Conservation (phyloP, 2,888 invertebrate genomes). For the Andrena marginata region DNA sequence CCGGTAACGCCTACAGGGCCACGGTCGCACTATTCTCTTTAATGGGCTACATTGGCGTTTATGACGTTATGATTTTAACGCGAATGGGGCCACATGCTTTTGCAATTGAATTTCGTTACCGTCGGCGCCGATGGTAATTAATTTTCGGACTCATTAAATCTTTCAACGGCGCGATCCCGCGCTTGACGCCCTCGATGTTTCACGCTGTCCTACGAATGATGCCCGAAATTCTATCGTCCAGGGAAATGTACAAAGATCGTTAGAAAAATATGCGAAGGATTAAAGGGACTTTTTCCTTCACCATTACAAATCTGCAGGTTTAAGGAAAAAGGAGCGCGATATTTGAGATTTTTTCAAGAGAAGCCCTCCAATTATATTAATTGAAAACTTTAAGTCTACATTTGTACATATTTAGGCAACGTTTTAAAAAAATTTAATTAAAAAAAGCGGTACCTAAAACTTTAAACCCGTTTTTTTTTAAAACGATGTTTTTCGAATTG, state of each 20-base stretch:
- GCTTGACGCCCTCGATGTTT: neutral
- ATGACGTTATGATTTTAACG: slow-evolving; percentile 48
- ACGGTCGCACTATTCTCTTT: slow-evolving; percentile 6
- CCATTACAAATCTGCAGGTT: no score
- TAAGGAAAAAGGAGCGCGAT: no score
- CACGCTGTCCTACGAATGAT: neutral
- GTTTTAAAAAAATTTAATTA: no score
- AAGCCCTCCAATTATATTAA: no score
- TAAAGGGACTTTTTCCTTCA: no score
- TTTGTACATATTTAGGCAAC: no score
- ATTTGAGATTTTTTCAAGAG: no score
- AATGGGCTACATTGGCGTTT: slow-evolving; percentile 34
- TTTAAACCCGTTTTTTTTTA: no score
- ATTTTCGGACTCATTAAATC: slow-evolving; percentile 56
- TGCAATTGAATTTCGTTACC: slow-evolving; percentile 37
- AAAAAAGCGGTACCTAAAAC: no score
- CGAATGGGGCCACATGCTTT: slow-evolving; percentile 23
- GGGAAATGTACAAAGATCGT: neutral
- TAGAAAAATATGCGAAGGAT: neutral
- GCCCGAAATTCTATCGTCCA: neutral
- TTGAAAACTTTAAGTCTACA: no score
- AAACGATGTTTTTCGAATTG: no score
- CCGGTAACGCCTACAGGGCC: neutral
- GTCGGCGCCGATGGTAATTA: slow-evolving; percentile 28
- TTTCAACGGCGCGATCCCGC: neutral